Evolutionary conservation across 2,113 vertebrate species (phyloP), one percentile per base, ranked within the genome.

Genomic region (Dascyllus trimaculatus): DNA sequence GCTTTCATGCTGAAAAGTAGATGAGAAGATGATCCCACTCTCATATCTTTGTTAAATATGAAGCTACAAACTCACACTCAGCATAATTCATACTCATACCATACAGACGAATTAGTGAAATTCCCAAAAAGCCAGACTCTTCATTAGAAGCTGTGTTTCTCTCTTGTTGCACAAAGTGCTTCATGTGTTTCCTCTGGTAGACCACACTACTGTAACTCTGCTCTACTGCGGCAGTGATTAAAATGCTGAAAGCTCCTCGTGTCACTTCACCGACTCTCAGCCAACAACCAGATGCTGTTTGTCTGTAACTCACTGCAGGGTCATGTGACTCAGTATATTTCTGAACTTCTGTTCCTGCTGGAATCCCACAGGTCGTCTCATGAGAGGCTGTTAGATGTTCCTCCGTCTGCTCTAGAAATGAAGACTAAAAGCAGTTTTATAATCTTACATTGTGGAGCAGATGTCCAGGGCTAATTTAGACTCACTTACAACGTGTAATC

Each of bases 251-350:
- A 22, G 45, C 21, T 10, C 25, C 17, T 51, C 59, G 54, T 7
- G 49, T 21, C 1, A 1, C 64, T 46, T 66, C 57, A 54, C 59
- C 21, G 17, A 38, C 49, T 48, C 62, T 60, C 74, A 69, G 40
- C 51, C 61, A 48, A 29, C 21, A 1, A 11, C 48, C 53, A 58
- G 17, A 61, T 32, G 45, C 53, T 52, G 60, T 48, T 54, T 73
- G 64, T 69, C 51, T 49, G 22, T 57, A 52, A 40, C 18, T 22
- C 65, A 1, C 63, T 38, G 54, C 32, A 4, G 54, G 61, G 76
- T 80, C 65, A 78, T 17, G 38, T 75, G 66, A 71, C 69, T 80
- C 64, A 32, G 53, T 54, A 17, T 72, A 63, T 68, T 51, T 84
- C 48, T 71, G 72, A 67, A 67, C 66, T 25, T 78, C 4, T 75